These are phyloP conservation scores for Cyrtorhinus lividipennis DNA, from an alignment of 1,140 invertebrate species.

Conservation along the genomic window DNA sequence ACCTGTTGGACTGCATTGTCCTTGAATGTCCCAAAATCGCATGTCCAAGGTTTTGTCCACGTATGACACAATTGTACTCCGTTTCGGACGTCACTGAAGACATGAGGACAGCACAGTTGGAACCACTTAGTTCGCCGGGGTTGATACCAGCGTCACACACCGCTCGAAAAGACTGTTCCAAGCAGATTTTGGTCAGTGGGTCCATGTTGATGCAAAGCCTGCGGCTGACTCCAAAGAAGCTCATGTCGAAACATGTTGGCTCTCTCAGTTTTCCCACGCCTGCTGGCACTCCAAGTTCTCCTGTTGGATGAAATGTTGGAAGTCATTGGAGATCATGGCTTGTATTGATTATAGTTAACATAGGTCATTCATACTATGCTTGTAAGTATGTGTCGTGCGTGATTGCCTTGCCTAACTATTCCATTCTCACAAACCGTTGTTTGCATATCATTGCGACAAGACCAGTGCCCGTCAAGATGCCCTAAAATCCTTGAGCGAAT, in stretches of 20 bases:
- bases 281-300: constrained; percentile 22
- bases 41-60: constrained; percentile 28
- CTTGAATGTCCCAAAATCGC: constrained; percentile 46
- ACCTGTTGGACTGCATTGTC: constrained; percentile 50
- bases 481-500: too few relatives aligned
- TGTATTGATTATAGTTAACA: too few relatives aligned
- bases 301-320: constrained; percentile 21
- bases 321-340: too few relatives aligned
- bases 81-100: constrained; percentile 28
- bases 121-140: constrained; percentile 34
- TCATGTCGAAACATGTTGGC: constrained; percentile 24
- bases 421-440: too few relatives aligned
- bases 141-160: constrained; percentile 32
- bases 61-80: neutral
- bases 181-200: constrained; percentile 21
- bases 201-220: constrained; percentile 23
- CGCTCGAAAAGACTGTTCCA: constrained; percentile 26
- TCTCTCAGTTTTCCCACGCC: constrained; percentile 24
- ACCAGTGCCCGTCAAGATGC: too few relatives aligned
- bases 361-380: too few relatives aligned
- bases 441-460: too few relatives aligned
- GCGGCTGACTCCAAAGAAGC: constrained; percentile 26
- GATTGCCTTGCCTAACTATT: too few relatives aligned
- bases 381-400: too few relatives aligned
- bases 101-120: constrained; percentile 42